These are phyloP conservation scores for Carassius gibelio DNA, from an alignment of 2,113 vertebrate genomes.

Conservation along the genomic window DNA sequence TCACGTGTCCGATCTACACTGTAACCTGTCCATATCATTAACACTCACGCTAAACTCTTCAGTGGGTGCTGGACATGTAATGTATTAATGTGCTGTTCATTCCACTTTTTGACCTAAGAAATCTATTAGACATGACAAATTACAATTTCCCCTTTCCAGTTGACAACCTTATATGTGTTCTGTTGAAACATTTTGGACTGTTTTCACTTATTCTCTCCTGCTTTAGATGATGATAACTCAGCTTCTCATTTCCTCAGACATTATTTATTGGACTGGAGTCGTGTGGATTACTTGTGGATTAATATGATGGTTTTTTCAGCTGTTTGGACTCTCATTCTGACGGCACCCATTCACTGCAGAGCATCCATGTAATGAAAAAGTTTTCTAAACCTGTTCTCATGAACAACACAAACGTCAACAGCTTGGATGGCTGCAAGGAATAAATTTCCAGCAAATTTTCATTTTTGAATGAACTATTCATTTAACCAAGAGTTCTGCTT, in stretches of 20 bases:
- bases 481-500: background rate
- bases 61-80: background rate
- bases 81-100: background rate
- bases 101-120: background rate
- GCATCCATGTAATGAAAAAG: no score
- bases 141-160: background rate
- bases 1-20: slow-evolving; percentile 3
- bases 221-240: no score
- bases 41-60: slow-evolving; percentile 40
- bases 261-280: no score
- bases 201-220: no score
- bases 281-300: no score
- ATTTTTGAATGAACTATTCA: no score
- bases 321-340: no score
- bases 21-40: slow-evolving; percentile 35
- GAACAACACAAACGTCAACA: background rate
- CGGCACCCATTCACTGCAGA: no score
- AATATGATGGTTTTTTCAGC: no score
- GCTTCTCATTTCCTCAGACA: no score
- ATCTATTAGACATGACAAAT: background rate
- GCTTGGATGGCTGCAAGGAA: background rate
- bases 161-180: background rate
- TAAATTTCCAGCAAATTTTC: no score
- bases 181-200: no score
- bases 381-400: background rate